Conservation (phyloP, 64 coral and sea anemone species). For the Catalaphyllia jardinei region DNA sequence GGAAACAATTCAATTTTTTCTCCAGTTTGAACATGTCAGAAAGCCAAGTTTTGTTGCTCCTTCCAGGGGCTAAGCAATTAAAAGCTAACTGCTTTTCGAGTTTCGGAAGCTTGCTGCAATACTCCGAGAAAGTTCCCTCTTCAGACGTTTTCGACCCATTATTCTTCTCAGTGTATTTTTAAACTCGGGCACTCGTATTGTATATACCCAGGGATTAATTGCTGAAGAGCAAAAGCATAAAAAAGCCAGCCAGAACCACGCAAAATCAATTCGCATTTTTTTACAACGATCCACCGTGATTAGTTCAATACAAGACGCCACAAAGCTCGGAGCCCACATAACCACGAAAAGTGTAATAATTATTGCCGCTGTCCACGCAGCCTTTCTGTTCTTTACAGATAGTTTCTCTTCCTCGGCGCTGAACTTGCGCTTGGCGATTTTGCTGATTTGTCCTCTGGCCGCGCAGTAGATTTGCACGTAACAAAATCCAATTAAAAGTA, state of each 20-base stretch:
- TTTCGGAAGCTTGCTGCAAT: constrained; percentile 10
- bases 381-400: constrained; percentile 43
- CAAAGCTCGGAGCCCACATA: constrained; percentile 54
- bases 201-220: constrained; percentile 56
- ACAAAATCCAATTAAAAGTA: constrained; percentile 56
- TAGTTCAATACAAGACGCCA: constrained; percentile 38
- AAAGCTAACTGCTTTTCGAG: neutral
- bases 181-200: constrained; percentile 55
- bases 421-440: constrained; percentile 47
- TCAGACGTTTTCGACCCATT: constrained; percentile 2
- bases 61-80: no score
- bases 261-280: constrained; percentile 30
- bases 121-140: constrained; percentile 5
- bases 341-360: constrained; percentile 56
- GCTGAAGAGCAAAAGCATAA: constrained; percentile 47
- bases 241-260: constrained; percentile 64
- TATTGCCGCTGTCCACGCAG: constrained; percentile 52
- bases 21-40: no score
- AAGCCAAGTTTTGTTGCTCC: no score
- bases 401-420: constrained; percentile 7
- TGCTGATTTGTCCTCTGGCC: constrained; percentile 31
- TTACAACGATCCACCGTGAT: constrained; percentile 6
- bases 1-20: no score
- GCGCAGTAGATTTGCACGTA: constrained; percentile 42
- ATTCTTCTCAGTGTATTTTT: constrained; percentile 20